Evolutionary conservation across 2,113 vertebrate genomes (phyloP).

Genomic region (Gadus macrocephalus): DNA sequence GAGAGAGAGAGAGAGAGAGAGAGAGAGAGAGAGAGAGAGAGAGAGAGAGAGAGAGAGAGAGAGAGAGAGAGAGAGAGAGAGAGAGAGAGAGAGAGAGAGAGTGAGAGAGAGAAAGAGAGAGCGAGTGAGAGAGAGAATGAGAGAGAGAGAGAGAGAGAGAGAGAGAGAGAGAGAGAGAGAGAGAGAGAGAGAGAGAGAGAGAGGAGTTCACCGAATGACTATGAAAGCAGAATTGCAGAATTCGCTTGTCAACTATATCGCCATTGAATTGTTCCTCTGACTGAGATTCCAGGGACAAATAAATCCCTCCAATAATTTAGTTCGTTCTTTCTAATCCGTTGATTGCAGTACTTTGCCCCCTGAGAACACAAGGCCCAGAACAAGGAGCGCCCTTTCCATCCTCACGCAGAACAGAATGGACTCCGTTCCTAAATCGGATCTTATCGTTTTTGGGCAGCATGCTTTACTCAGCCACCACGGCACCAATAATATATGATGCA

Average conservation of each 20-base stretch:
- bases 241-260: neutral
- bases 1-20: too few relatives aligned
- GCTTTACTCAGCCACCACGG: neutral
- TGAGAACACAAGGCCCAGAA: neutral
- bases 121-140: too few relatives aligned
- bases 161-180: too few relatives aligned
- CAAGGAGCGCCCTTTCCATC: neutral
- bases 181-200: too few relatives aligned
- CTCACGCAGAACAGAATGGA: neutral
- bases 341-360: neutral
- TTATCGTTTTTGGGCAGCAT: too few relatives aligned
- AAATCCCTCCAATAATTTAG: neutral
- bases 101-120: too few relatives aligned
- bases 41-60: too few relatives aligned
- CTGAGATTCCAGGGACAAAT: neutral
- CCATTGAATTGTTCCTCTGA: neutral
- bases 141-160: too few relatives aligned
- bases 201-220: neutral
- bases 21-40: too few relatives aligned
- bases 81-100: too few relatives aligned
- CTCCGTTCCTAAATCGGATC: too few relatives aligned
- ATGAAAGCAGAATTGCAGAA: conserved; percentile 3
- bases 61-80: too few relatives aligned
- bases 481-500: neutral
- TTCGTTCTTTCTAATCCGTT: conserved; percentile 1